A percentile compares a stretch with the other conserved stretches of the same genome.
phyloP scores from a whole-genome alignment of 2,797 vertebrate genomes.

The Oreochromis grahami region DNA sequence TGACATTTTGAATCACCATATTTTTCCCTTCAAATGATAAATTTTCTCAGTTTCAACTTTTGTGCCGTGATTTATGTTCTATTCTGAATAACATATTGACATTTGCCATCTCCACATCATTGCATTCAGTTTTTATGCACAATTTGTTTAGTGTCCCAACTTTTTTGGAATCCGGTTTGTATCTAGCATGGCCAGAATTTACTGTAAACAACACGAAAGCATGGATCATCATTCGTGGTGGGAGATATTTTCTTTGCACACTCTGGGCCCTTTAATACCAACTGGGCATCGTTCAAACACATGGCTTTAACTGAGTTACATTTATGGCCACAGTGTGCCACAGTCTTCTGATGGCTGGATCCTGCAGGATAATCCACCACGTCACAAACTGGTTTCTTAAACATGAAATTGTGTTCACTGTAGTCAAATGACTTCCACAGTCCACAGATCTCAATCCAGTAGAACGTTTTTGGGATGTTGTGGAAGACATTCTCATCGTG shows the following conservation, averaged over 20 bases:
- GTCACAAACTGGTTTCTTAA: neutral
- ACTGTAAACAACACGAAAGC: neutral
- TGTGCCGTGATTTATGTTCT: too few species aligned
- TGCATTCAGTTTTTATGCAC: too few species aligned
- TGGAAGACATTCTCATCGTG: neutral
- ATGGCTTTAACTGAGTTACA: neutral
- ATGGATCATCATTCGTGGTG: neutral
- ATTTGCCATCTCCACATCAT: too few species aligned
- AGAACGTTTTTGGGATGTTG: neutral
- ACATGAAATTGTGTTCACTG: neutral
- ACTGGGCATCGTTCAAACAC: neutral
- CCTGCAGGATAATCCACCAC: neutral
- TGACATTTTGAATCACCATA: too few species aligned
- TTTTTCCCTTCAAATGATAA: too few species aligned
- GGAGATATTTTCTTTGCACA: neutral
- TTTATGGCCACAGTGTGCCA: neutral
- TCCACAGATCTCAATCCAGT: neutral
- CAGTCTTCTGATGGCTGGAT: neutral
- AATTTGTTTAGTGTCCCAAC: too few species aligned
- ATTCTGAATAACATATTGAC: too few species aligned
- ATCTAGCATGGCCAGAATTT: neutral
- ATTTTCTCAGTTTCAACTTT: too few species aligned
- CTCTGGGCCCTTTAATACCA: neutral
- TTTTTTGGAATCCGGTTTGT: too few species aligned
- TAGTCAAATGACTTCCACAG: rapidly evolving